Conservation (phyloP, 92 coral and sea anemone genomes). For the Zoanthus sociatus region DNA sequence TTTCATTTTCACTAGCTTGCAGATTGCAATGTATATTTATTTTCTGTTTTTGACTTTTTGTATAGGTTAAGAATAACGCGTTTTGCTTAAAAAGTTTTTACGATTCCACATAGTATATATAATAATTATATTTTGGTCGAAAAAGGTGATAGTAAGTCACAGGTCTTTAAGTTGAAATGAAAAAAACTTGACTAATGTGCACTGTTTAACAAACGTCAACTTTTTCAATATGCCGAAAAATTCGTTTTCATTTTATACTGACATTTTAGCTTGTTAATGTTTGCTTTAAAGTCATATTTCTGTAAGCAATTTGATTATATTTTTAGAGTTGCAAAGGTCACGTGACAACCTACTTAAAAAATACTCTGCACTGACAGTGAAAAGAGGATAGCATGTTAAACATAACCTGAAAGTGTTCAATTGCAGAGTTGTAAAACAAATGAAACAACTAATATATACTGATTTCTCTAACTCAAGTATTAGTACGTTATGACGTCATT, state of each 20-base stretch:
- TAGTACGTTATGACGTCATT: no score
- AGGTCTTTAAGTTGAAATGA: background rate
- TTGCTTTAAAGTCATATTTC: background rate
- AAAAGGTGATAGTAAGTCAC: conserved; percentile 4
- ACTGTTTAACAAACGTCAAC: background rate
- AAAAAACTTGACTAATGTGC: conserved; percentile 5
- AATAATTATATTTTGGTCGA: background rate
- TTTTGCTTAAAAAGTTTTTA: background rate
- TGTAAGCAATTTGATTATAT: background rate
- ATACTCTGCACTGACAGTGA: background rate
- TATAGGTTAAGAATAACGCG: background rate
- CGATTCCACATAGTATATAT: background rate
- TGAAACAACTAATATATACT: no score
- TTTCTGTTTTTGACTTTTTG: background rate
- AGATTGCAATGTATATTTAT: background rate
- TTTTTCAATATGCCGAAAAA: conserved; percentile 5
- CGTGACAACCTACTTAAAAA: background rate
- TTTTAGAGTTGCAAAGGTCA: background rate
- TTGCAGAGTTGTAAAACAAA: conserved; percentile 1
- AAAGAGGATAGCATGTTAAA: background rate
- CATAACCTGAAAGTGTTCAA: background rate
- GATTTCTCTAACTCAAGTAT: no score
- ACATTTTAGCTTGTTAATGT: background rate
- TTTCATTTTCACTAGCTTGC: background rate
- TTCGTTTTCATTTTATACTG: conserved; percentile 3